Evolutionary conservation across 1,140 invertebrate genomes (phyloP).

Genomic region (Bombus soroeensis): DNA sequence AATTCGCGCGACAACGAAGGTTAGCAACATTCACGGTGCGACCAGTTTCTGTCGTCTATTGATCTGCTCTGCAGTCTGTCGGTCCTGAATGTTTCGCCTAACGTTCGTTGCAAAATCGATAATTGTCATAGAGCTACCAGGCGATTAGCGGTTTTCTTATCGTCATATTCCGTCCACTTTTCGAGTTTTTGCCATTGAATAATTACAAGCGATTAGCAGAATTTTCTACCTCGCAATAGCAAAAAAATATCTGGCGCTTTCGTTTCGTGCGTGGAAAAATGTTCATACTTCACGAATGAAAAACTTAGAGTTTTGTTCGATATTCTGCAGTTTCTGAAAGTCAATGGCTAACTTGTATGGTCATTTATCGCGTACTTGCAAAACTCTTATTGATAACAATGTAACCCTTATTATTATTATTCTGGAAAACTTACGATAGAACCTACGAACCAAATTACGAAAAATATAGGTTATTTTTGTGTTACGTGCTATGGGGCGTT

Average conservation of each 20-base stretch:
- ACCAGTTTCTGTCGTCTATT: neutral
- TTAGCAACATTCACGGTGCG: constrained; percentile 70
- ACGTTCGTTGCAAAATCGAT: neutral
- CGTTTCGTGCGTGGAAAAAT: neutral
- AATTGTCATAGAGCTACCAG: neutral
- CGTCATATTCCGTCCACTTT: neutral
- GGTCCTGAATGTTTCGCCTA: neutral
- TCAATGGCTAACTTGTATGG: no score
- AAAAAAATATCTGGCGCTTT: neutral
- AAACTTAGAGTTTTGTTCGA: neutral
- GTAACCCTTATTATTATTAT: no score
- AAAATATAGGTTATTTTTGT: no score
- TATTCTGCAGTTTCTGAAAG: neutral
- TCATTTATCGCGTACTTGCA: no score
- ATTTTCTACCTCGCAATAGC: neutral
- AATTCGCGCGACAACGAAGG: constrained; percentile 59
- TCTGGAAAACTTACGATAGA: no score
- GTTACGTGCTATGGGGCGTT: no score
- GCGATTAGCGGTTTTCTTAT: neutral
- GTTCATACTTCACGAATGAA: neutral
- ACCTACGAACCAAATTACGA: no score
- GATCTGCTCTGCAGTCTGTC: neutral
- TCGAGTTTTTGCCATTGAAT: neutral
- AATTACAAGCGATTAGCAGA: neutral
- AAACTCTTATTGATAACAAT: no score